Conservation (phyloP, 2,888 invertebrate species). For the Cephonodes hylas region DNA sequence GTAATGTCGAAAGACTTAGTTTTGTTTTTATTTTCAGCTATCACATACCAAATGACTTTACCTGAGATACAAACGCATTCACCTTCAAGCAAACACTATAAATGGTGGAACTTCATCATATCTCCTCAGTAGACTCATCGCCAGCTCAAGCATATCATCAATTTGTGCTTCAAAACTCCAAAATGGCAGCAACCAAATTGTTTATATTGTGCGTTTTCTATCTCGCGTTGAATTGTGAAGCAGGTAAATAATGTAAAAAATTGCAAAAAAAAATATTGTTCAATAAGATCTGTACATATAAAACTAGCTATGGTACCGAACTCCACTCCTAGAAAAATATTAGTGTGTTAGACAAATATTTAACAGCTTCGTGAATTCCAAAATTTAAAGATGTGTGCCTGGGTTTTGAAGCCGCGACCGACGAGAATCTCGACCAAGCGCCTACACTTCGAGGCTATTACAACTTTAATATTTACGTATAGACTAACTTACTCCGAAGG, state of each 20-base stretch:
- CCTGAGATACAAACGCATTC: neutral
- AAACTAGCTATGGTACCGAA: no score
- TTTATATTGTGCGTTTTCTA: neutral
- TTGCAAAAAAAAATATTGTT: neutral
- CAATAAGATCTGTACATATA: neutral
- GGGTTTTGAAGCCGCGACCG: no score
- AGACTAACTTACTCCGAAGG: no score
- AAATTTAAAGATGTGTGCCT: no score
- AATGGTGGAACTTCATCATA: constrained; percentile 12
- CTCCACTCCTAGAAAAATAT: no score
- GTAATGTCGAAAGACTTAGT: neutral
- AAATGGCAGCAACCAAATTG: neutral
- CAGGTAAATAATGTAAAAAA: neutral
- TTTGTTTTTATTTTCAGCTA: neutral
- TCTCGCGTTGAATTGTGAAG: neutral
- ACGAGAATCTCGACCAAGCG: no score
- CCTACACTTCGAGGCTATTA: no score
- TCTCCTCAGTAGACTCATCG: neutral
- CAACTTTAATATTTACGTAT: no score
- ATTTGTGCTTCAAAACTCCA: neutral
- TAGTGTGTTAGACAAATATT: no score
- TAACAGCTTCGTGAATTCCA: no score
- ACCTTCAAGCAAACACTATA: constrained; percentile 19
- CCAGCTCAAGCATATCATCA: neutral
- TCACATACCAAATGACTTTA: neutral